Conservation (phyloP, 2,797 vertebrate genomes). For the Echiichthys vipera region DNA sequence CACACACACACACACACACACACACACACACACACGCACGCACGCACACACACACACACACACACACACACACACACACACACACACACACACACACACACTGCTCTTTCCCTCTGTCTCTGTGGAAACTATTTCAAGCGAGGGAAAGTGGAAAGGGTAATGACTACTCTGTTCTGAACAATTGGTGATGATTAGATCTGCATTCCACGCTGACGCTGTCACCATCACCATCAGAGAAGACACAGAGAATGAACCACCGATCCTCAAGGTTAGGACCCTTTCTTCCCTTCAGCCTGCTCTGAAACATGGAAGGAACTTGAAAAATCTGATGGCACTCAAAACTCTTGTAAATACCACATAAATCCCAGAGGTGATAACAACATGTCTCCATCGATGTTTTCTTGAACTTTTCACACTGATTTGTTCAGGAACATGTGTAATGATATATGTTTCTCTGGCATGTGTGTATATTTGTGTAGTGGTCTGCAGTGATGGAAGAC, state of each 20-base stretch:
- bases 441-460: not conserved
- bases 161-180: conserved; percentile 33
- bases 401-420: conserved; percentile 1
- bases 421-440: not conserved
- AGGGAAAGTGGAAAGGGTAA: conserved; percentile 47
- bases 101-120: not conserved
- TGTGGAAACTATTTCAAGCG: conserved; percentile 24
- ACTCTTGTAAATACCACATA: conserved; percentile 33
- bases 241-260: not conserved
- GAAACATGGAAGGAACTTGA: conserved; percentile 24
- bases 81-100: not conserved
- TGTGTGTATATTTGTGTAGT: not conserved
- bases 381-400: conserved; percentile 1
- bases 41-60: not conserved
- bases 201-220: conserved; percentile 51
- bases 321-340: conserved; percentile 13
- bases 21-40: not conserved
- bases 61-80: not conserved
- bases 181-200: conserved; percentile 49
- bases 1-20: not conserved
- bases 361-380: conserved; percentile 43
- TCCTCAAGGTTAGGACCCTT: conserved; percentile 21
- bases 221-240: conserved; percentile 46
- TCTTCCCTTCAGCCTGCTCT: not conserved
- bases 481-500: too few species aligned